phyloP scores from a whole-genome alignment of 2,113 vertebrate species.

The Centropus unirufus region DNA sequence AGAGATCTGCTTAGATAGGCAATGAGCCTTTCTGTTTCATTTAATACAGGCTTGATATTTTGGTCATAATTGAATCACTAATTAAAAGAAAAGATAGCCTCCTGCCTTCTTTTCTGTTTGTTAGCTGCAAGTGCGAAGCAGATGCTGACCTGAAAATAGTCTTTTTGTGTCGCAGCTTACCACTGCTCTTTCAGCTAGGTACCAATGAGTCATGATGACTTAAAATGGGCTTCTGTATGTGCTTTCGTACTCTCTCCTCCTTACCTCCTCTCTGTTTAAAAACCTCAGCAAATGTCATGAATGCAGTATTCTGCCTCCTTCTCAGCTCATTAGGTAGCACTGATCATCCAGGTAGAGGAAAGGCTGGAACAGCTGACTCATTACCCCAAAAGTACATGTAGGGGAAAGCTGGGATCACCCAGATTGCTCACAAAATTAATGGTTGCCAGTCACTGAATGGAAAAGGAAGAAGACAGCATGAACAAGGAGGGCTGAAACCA shows the following conservation, averaged over 20 bases:
- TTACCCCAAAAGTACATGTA: background rate
- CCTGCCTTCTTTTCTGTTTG: background rate
- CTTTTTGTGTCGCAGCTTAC: background rate
- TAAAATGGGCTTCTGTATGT: background rate
- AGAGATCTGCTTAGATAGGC: background rate
- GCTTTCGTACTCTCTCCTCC: background rate
- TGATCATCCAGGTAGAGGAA: background rate
- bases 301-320: background rate
- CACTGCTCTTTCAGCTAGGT: background rate
- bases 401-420: background rate
- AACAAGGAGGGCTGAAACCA: background rate
- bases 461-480: background rate
- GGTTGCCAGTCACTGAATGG: background rate
- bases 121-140: background rate
- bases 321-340: background rate
- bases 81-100: background rate
- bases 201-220: conserved; percentile 42
- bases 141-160: background rate
- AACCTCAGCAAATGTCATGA: conserved; percentile 14
- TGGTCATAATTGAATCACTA: background rate
- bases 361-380: background rate
- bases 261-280: background rate
- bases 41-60: background rate
- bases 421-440: background rate
- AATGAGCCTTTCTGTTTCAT: background rate